Evolutionary conservation across 2,797 vertebrate genomes (phyloP).

Genomic region (Cyclopterus lumpus): DNA sequence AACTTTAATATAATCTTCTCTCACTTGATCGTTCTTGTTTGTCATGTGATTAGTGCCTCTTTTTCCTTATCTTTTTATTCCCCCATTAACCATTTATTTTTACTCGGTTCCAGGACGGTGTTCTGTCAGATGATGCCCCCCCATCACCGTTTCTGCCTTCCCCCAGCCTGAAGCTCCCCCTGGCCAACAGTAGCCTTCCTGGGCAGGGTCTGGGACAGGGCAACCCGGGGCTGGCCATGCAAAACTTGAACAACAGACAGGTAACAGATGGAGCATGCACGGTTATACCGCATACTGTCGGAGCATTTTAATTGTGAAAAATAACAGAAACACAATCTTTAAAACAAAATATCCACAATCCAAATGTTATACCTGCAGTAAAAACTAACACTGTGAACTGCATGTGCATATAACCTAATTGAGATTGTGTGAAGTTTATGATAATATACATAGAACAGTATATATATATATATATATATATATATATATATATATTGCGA

Average conservation of each 20-base stretch:
- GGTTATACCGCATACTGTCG: neutral
- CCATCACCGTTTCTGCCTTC: conserved; percentile 99
- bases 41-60: neutral
- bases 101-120: conserved; percentile 89
- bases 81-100: conserved; percentile 54
- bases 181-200: conserved; percentile 97
- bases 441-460: neutral
- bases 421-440: neutral
- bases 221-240: conserved; percentile 97
- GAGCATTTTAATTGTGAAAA: neutral
- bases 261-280: conserved; percentile 70
- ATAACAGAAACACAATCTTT: too few species aligned
- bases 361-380: neutral
- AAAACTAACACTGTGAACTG: neutral
- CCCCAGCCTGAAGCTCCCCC: conserved; percentile 98
- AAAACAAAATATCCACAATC: neutral
- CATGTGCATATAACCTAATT: neutral
- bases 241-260: conserved; percentile 99
- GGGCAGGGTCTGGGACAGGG: conserved; percentile 96
- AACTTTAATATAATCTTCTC: neutral
- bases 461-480: too few species aligned
- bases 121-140: conserved; percentile 95
- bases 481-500: too few species aligned
- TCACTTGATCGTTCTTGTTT: neutral
- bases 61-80: conserved; percentile 42